Percentiles rank a stretch among this genome's conserved stretches.
These are phyloP conservation scores for Hypselothyrea guttata DNA, from an alignment of 2,888 invertebrate genomes.

Conservation along the genomic window DNA sequence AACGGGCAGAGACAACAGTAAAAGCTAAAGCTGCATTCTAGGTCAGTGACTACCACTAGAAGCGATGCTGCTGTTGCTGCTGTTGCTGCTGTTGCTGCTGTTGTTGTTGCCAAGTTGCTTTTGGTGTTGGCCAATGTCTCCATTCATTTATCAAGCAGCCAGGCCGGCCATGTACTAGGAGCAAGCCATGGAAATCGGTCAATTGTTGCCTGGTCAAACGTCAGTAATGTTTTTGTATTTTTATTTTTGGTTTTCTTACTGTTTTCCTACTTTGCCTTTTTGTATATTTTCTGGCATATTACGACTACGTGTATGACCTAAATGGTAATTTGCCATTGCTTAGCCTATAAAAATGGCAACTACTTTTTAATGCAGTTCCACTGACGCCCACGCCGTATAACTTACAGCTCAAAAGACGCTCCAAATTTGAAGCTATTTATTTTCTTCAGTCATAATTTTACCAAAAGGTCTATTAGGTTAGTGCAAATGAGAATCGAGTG, in stretches of 20 bases:
- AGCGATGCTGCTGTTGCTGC: conserved; percentile 34
- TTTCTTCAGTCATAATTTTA: no score
- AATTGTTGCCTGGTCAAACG: conserved; percentile 73
- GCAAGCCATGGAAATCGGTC: conserved; percentile 65
- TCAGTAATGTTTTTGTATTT: conserved; percentile 56
- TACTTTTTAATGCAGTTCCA: conserved; percentile 10
- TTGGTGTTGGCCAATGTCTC: conserved; percentile 71
- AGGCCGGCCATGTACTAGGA: conserved; percentile 36
- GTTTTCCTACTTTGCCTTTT: conserved; percentile 2
- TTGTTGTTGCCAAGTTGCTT: conserved; percentile 27
- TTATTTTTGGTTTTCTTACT: conserved; percentile 43
- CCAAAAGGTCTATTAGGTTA: no score
- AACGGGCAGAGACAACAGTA: conserved; percentile 69
- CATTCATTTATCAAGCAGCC: conserved; percentile 68
- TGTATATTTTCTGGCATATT: conserved; percentile 27
- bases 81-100: conserved; percentile 18
- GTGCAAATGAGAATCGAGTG: no score
- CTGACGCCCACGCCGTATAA: no score
- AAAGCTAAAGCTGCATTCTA: conserved; percentile 74
- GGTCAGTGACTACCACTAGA: conserved; percentile 65
- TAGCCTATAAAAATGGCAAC: conserved; percentile 19
- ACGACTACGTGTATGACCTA: conserved; percentile 50
- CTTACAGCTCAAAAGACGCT: no score
- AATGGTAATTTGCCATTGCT: conserved; percentile 40
- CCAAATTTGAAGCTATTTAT: no score